Evolutionary conservation across 2,888 invertebrate genomes (phyloP).

Genomic region (Allophyes oxyacanthae): DNA sequence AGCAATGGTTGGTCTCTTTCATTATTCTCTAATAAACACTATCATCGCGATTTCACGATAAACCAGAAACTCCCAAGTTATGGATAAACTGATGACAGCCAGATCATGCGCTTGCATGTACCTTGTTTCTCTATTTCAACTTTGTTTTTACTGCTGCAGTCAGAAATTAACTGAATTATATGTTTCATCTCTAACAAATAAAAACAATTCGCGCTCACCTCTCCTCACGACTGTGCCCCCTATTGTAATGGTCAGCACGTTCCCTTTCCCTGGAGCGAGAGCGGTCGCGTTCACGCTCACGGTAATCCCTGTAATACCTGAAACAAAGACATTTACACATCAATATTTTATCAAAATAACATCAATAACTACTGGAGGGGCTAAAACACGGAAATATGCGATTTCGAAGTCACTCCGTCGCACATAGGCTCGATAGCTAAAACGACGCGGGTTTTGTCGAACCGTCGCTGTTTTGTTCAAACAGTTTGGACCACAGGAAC

Average conservation of each 20-base stretch:
- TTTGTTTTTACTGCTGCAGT: too few species aligned
- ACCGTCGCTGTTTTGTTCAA: not conserved
- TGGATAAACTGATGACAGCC: too few species aligned
- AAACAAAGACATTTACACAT: slow-evolving; percentile 52
- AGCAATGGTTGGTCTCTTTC: too few species aligned
- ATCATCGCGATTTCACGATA: too few species aligned
- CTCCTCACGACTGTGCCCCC: slow-evolving; percentile 94
- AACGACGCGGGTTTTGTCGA: slow-evolving; percentile 13
- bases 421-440: slow-evolving; percentile 11
- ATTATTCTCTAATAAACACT: too few species aligned
- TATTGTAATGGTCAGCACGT: slow-evolving; percentile 92
- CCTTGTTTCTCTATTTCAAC: too few species aligned
- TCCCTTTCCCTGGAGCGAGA: slow-evolving; percentile 94
- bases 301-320: slow-evolving; percentile 90
- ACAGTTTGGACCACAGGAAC: slow-evolving; percentile 2
- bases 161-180: too few species aligned
- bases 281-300: slow-evolving; percentile 91
- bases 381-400: not conserved
- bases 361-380: not conserved
- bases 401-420: slow-evolving; percentile 11
- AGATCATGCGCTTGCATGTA: too few species aligned
- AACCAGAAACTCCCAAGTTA: too few species aligned
- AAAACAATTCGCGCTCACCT: slow-evolving; percentile 84
- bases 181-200: not conserved
- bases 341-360: not conserved